Base-by-base conservation (phyloP, 2,113 vertebrate genomes). In the Periophthalmodon schlosseri region DNA sequence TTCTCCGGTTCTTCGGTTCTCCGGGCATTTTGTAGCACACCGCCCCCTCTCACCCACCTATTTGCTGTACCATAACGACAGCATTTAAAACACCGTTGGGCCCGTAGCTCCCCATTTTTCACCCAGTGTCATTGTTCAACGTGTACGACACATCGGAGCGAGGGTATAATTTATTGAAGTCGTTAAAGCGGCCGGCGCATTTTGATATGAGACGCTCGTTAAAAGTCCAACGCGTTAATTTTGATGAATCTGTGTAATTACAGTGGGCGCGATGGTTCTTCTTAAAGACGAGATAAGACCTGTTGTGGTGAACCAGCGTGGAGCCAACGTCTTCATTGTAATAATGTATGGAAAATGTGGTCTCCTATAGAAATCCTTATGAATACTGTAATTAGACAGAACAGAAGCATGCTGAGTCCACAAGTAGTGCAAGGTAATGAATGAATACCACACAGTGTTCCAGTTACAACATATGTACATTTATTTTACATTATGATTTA, bases 151-250 rank as follows among this genome's bases (percentile, higher is more conserved):
- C 3, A 72, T 76, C 68, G 21, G 36, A 65, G 74, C 69, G 73
- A 47, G 21, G 34, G 33, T 75, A 0, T 81, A 74, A 83, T 84
- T 79, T 74, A 85, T 79, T 39, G 68, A 68, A 63, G 46, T 71
- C 63, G 84, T 77, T 78, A 73, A 72, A 23, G 49, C 14, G 20
- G 68, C 72, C 61, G 68, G 68, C 75, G 75, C 71, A n/a, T 72
- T 76, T 74, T 80, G 61, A 82, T 81, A 80, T 87, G 81, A 68
- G 81, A 79, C 82, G 72, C 70, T 85, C 72, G 70, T 85, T 69
- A 73, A 66, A 52, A 75, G 54, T 70, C 69, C 46, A 64, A 12
- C 7, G n/a, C 73, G 76, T 88, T 82, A 71, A 78, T 81, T 81
- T 64, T 84, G 68, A 82, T 84, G 63, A 64, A 74, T 66, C 39